phyloP scores from a whole-genome alignment of 2,113 vertebrate species.

The Callionymus lyra region DNA sequence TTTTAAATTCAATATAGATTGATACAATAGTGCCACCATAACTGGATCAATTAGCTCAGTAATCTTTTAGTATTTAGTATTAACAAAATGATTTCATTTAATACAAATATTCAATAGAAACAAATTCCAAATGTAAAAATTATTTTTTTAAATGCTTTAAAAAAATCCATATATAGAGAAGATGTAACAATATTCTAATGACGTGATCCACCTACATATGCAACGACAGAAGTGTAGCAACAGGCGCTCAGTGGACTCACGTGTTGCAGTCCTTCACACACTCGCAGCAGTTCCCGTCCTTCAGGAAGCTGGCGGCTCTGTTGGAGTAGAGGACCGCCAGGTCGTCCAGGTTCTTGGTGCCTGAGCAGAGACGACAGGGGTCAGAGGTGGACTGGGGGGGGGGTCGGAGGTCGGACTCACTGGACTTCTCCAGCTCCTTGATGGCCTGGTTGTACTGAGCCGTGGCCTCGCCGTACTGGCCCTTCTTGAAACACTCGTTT shows the following conservation, averaged over 20 bases:
- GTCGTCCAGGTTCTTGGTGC: conserved; percentile 67
- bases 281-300: conserved; percentile 79
- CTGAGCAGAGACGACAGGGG: conserved; percentile 27
- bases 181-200: too few species aligned
- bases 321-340: conserved; percentile 81
- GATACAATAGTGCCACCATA: too few species aligned
- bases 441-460: conserved; percentile 76
- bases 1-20: too few species aligned
- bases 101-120: too few species aligned
- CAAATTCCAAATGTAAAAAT: too few species aligned
- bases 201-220: too few species aligned
- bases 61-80: too few species aligned
- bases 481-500: conserved; percentile 78
- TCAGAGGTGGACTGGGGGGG: not conserved
- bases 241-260: conserved; percentile 70
- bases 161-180: too few species aligned
- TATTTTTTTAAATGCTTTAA: too few species aligned
- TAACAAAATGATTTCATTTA: too few species aligned
- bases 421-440: conserved; percentile 63
- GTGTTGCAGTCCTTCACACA: conserved; percentile 81
- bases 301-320: conserved; percentile 80
- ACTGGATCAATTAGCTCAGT: too few species aligned
- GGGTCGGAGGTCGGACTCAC: conserved; percentile 44
- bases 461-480: conserved; percentile 80
- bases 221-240: too few species aligned